A percentile compares a stretch with the other conserved stretches of the same genome.
Conservation (phyloP, 2,797 vertebrate genomes). For the Tinamus major region DNA sequence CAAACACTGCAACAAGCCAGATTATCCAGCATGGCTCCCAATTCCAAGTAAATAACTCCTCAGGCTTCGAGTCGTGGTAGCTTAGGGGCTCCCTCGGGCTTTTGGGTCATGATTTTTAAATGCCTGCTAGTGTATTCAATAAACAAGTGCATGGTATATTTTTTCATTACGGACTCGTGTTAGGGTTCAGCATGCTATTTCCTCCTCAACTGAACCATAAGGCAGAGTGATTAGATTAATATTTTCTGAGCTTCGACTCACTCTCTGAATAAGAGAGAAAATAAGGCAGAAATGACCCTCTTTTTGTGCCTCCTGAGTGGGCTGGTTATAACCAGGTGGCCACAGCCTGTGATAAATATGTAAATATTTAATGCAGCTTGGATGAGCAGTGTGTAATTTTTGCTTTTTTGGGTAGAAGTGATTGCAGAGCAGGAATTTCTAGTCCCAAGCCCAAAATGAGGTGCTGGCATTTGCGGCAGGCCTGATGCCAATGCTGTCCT, state of each 20-base stretch:
- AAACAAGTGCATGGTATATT: not conserved
- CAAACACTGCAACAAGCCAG: not conserved
- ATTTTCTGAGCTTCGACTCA: not conserved
- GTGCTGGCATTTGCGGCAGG: accelerated
- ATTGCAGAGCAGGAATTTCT: too few relatives aligned
- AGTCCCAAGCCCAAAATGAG: too few relatives aligned
- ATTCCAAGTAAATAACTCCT: not conserved
- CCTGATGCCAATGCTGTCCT: not conserved
- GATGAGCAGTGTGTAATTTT: too few relatives aligned
- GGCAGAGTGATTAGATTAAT: slow-evolving; percentile 4
- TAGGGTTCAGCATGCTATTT: not conserved
- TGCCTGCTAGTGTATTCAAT: not conserved
- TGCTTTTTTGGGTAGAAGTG: too few relatives aligned
- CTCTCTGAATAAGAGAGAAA: not conserved
- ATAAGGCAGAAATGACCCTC: not conserved
- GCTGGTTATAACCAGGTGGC: not conserved
- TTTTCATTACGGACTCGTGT: not conserved
- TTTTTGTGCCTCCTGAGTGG: not conserved
- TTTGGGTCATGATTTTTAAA: not conserved
- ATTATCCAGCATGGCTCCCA: not conserved
- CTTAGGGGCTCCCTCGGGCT: not conserved
- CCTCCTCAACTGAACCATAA: not conserved
- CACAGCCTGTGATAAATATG: accelerated
- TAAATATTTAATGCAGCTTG: too few relatives aligned
- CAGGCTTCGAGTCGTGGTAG: accelerated